phyloP scores from a whole-genome alignment of 2,888 invertebrate species.

The Leptopilina myrica region DNA sequence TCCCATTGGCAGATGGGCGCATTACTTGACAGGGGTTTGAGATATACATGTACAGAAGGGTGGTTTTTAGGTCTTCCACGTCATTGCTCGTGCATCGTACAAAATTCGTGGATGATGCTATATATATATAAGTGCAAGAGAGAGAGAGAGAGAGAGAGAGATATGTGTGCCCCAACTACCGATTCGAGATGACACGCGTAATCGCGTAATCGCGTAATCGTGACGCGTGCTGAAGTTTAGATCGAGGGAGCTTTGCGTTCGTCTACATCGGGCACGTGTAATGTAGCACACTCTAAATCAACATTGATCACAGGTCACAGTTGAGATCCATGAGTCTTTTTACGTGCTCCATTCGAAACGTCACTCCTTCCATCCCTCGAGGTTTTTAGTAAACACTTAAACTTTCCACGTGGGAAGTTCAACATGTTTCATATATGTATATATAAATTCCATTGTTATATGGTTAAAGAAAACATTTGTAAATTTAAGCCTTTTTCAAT shows the following conservation, averaged over 20 bases:
- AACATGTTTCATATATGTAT: conserved; percentile 12
- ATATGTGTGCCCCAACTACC: conserved; percentile 3
- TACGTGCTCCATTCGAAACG: conserved; percentile 13
- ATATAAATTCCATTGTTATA: conserved; percentile 10
- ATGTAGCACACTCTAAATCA: conserved; percentile 71
- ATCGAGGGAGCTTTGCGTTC: conserved; percentile 71
- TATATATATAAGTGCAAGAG: background rate
- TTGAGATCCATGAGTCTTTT: conserved; percentile 47
- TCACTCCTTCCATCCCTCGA: conserved; percentile 11
- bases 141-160: background rate
- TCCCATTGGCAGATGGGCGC: conserved; percentile 40
- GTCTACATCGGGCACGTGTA: conserved; percentile 57
- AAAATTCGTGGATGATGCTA: conserved; percentile 9
- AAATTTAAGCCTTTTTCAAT: background rate
- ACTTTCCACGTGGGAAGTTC: conserved; percentile 15
- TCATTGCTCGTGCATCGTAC: conserved; percentile 23
- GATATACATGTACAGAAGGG: background rate
- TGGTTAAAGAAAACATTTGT: background rate
- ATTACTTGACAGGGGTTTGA: conserved; percentile 40
- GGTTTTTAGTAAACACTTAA: conserved; percentile 31
- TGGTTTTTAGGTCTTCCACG: conserved; percentile 26
- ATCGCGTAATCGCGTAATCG: conserved; percentile 77
- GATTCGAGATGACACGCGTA: conserved; percentile 74
- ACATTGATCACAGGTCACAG: conserved; percentile 59
- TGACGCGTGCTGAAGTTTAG: conserved; percentile 75